Conservation (phyloP, 2,113 vertebrate genomes). For the Chloropsis hardwickii region DNA sequence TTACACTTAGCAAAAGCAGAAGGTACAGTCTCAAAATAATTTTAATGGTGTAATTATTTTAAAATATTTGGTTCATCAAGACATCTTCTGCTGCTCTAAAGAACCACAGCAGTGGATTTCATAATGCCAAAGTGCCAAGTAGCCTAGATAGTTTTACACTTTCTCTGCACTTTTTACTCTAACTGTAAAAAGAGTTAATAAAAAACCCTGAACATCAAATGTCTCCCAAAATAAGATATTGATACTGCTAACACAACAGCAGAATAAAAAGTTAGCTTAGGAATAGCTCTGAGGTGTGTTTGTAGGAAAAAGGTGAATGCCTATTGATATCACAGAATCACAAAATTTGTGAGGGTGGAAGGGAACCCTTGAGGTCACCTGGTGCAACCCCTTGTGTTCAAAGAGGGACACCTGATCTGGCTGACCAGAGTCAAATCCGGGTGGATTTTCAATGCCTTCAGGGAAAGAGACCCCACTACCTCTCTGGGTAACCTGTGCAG, state of each 20-base stretch:
- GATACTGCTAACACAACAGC: not conserved
- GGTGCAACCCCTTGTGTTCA: not conserved
- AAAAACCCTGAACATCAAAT: fast-evolving
- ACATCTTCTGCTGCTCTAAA: not conserved
- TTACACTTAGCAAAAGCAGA: not conserved
- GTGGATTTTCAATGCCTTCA: not conserved
- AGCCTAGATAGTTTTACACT: not conserved
- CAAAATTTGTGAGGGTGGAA: not conserved
- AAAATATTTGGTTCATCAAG: not conserved
- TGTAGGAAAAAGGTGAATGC: not conserved
- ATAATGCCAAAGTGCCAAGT: not conserved
- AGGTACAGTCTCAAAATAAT: not conserved
- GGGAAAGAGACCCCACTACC: not conserved
- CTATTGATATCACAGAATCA: not conserved
- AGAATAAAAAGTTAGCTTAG: not conserved
- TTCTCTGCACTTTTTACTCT: not conserved
- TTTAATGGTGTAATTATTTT: not conserved
- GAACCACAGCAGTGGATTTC: not conserved
- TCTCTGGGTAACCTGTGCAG: not conserved
- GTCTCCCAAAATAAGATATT: not conserved
- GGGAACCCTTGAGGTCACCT: not conserved
- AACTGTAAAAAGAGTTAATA: not conserved
- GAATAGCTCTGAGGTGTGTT: not conserved
- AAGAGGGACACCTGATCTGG: not conserved
- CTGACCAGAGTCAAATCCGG: not conserved